A percentile compares a stretch with the other conserved stretches of the same genome.
Evolutionary conservation across 2,888 invertebrate genomes (phyloP).

Genomic region (Cephus sareptanus): DNA sequence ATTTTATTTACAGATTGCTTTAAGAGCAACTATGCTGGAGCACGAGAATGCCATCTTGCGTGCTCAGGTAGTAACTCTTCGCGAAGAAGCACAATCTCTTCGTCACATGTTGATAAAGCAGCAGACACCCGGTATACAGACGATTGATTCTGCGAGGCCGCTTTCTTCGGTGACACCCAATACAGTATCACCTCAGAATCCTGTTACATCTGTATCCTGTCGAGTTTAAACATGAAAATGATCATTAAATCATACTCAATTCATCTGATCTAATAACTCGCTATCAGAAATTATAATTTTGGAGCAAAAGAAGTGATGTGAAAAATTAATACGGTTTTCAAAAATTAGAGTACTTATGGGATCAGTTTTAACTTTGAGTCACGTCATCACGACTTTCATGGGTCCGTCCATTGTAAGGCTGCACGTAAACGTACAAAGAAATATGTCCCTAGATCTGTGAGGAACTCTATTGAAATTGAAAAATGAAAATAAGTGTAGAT

Average conservation of each 20-base stretch:
- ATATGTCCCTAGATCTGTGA: neutral
- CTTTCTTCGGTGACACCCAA: neutral
- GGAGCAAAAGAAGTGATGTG: neutral
- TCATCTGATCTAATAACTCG: neutral
- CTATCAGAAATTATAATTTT: neutral
- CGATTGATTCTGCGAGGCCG: neutral
- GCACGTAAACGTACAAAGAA: neutral
- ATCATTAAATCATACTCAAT: neutral
- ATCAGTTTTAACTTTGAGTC: neutral
- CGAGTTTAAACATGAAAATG: conserved; percentile 5
- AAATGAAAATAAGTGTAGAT: neutral
- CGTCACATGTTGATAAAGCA: conserved; percentile 73
- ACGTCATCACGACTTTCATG: neutral
- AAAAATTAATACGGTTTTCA: neutral
- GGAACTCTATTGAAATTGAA: neutral
- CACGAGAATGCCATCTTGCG: conserved; percentile 89
- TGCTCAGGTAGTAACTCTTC: conserved; percentile 82
- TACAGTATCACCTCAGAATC: neutral
- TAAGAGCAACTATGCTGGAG: conserved; percentile 85
- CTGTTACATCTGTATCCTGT: conserved; percentile 11
- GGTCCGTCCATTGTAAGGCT: conserved; percentile 1
- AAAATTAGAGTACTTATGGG: neutral
- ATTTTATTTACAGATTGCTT: conserved; percentile 74
- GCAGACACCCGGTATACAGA: conserved; percentile 23
- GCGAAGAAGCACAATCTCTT: conserved; percentile 82